A percentile compares a stretch with the other conserved stretches of the same genome.
Conservation (phyloP, 2,888 invertebrate genomes). For the Caenorhabditis plicata region DNA sequence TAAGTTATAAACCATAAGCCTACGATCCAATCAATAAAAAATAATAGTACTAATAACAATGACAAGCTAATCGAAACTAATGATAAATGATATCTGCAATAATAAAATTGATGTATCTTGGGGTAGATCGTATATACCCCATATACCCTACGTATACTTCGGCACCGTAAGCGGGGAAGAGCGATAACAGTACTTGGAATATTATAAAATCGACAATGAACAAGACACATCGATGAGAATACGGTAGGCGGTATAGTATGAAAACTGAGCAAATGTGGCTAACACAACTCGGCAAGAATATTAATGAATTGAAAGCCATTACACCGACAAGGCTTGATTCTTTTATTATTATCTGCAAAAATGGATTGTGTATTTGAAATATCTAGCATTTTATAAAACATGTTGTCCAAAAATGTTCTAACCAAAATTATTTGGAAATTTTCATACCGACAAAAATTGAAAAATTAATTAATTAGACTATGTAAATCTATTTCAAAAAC, state of each 20-base stretch:
- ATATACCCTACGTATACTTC: conserved; percentile 37
- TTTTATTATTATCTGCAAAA: conserved; percentile 38
- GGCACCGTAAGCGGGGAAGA: conserved; percentile 53
- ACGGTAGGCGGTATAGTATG: conserved; percentile 60
- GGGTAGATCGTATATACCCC: conserved; percentile 9
- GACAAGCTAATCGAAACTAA: conserved; percentile 59
- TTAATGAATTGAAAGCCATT: conserved; percentile 49
- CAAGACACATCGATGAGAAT: conserved; percentile 53
- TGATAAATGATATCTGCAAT: conserved; percentile 59
- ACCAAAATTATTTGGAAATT: no score
- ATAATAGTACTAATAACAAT: conserved; percentile 54
- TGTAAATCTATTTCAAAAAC: no score
- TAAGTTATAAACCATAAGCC: conserved; percentile 18
- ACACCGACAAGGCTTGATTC: conserved; percentile 37
- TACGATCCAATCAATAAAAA: conserved; percentile 64
- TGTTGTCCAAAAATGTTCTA: no score
- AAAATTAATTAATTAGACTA: no score
- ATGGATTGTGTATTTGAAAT: not conserved
- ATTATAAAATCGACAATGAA: conserved; percentile 57
- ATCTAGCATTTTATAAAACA: not conserved
- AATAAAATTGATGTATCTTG: no score
- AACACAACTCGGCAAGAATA: conserved; percentile 64
- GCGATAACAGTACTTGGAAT: conserved; percentile 56
- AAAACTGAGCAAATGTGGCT: conserved; percentile 59
- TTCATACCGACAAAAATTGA: no score